phyloP scores from a whole-genome alignment of 2,888 invertebrate genomes.

The Acrocyrtus sp. region DNA sequence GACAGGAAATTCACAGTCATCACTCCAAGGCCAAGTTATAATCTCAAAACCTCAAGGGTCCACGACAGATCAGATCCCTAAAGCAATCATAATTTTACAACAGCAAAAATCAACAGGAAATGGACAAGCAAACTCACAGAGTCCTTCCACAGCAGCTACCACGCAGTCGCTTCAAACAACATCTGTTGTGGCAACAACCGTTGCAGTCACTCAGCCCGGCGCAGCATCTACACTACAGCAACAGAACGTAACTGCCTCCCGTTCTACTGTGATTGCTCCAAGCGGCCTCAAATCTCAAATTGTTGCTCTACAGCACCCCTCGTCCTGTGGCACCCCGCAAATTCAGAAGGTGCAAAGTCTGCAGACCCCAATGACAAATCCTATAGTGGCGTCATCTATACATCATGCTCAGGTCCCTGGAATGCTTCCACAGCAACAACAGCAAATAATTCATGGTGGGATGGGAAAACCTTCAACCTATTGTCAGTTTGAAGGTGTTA shows the following conservation, averaged over 20 bases:
- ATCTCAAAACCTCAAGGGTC: constrained; percentile 57
- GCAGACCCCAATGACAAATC: constrained; percentile 21
- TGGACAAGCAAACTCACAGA: not conserved
- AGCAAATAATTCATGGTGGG: constrained; percentile 1
- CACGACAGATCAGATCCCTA: constrained; percentile 57
- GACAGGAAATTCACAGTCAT: constrained; percentile 49
- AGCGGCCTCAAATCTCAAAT: constrained; percentile 34
- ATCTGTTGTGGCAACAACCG: not conserved
- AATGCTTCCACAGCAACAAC: constrained; percentile 33
- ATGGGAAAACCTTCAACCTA: not conserved
- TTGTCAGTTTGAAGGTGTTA: constrained; percentile 38
- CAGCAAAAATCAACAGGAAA: constrained; percentile 1
- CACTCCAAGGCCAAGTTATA: constrained; percentile 61
- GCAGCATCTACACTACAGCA: constrained; percentile 59
- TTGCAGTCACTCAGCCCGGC: constrained; percentile 10
- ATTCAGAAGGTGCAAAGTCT: constrained; percentile 4
- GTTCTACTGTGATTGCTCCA: constrained; percentile 20
- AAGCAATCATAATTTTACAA: constrained; percentile 62
- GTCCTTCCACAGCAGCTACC: too few relatives aligned
- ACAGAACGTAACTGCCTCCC: too few relatives aligned
- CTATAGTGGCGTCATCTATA: constrained; percentile 10
- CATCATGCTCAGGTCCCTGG: constrained; percentile 60
- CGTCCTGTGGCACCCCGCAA: not conserved
- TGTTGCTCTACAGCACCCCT: not conserved
- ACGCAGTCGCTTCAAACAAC: not conserved